These are phyloP conservation scores for Abrostola tripartita DNA, from an alignment of 2,888 invertebrate genomes.

Conservation along the genomic window DNA sequence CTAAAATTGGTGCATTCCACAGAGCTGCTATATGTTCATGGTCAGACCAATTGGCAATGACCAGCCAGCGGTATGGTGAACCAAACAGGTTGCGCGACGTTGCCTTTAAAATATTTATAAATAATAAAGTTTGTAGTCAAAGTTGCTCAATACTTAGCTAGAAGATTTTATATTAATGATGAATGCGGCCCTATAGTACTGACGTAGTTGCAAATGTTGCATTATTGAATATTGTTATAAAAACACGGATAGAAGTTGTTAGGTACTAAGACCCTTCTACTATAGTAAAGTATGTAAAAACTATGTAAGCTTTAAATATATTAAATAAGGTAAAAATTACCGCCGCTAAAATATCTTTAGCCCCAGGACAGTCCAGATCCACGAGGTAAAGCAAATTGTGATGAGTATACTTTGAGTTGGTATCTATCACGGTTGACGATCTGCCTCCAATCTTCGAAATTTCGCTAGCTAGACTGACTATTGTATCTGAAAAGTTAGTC, in stretches of 20 bases:
- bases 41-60: conserved; percentile 51
- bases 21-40: conserved; percentile 38
- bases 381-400: conserved; percentile 67
- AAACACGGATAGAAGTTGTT: no score
- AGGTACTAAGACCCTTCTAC: no score
- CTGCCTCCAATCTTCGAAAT: conserved; percentile 61
- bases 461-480: conserved; percentile 59
- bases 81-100: conserved; percentile 60
- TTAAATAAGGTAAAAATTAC: conserved; percentile 52
- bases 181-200: no score
- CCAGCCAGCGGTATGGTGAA: conserved; percentile 76
- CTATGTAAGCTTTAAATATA: no score
- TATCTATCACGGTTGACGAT: conserved; percentile 51
- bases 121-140: background rate
- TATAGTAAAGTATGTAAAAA: no score
- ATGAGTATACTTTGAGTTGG: conserved; percentile 54
- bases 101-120: conserved; percentile 56
- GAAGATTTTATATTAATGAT: no score
- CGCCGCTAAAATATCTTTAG: conserved; percentile 57
- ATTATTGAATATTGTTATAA: no score
- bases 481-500: conserved; percentile 52
- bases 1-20: conserved; percentile 59
- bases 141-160: no score
- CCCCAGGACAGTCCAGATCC: conserved; percentile 69
- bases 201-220: no score